Base-by-base conservation (phyloP, 2,888 invertebrate genomes). In the Kryphioiulus occultus region DNA sequence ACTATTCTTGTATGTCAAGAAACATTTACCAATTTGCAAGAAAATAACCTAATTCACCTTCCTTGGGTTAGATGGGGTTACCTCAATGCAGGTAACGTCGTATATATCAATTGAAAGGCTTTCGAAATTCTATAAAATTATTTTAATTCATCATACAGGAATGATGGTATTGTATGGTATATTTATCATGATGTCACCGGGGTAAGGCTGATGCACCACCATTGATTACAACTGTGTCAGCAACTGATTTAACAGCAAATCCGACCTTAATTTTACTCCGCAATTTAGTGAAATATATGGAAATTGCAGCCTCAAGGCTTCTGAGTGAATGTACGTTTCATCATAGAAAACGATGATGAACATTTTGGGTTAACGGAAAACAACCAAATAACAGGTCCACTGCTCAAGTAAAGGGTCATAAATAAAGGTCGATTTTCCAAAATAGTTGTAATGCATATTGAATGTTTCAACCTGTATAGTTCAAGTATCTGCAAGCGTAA, bases 141-240 rank as follows among this genome's bases (percentile, higher is more conserved):
- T 59, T 59, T 19, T 59, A 59, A 59, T 59, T 59, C 17, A 59
- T n/a, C 53, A n/a, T n/a, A 59, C n/a, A 59, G n/a, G n/a, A 47
- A 47, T 47, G 47, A 47, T 47, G 47, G 15, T 47, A 15, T 47
- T 47, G 15, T 15, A 47, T 47, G 2, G 5, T 59, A 47, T 15
- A 47, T 5, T 9, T 10, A 68, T 68, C 26, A 68, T 68, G 68
- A 26, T 26, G 68, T 26, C 68, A 68, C 26, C 68, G 26, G 26
- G 26, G 4, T 15, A 68, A 68, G 68, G 26, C 26, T 68, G 12
- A 12, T 68, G 26, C 3, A 68, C 15, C 26, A 22, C 68, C 26
- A 68, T 68, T 68, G 68, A 68, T 68, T 26, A 26, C n/a, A 68
- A 68, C 68, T 26, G 68, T 68, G 68, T 68, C 68, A 68, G 68